phyloP scores from a whole-genome alignment of 2,113 vertebrate species.

The Dolichotis patagonum region DNA sequence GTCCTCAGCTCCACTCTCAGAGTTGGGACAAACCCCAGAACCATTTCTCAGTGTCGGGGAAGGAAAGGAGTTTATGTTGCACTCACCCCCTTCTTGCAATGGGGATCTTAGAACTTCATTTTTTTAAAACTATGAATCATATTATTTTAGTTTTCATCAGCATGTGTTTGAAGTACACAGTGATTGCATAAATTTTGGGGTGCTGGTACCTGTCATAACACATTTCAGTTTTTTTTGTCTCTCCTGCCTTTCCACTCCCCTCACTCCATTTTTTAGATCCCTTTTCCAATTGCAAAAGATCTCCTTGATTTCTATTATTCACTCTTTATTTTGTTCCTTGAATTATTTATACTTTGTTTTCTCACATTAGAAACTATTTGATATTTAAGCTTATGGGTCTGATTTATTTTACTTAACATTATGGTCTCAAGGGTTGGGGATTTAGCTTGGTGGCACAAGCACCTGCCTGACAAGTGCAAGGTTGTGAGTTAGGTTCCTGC shows the following conservation, averaged over 20 bases:
- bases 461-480: no score
- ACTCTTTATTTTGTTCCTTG: not conserved
- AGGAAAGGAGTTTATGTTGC: not conserved
- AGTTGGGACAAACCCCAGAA: not conserved
- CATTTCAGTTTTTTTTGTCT: not conserved
- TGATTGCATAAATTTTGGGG: not conserved
- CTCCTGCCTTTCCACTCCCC: not conserved
- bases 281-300: not conserved
- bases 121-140: not conserved
- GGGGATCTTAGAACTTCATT: not conserved
- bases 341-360: not conserved
- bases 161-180: not conserved
- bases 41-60: not conserved
- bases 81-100: not conserved
- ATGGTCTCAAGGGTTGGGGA: no score
- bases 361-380: not conserved
- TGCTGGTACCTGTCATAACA: not conserved
- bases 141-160: not conserved
- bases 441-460: no score
- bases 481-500: no score
- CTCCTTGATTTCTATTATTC: not conserved
- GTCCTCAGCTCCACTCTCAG: not conserved
- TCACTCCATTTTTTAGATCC: not conserved
- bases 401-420: not conserved
- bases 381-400: not conserved